Evolutionary conservation across 2,113 vertebrate species (phyloP).

Genomic region (Podocnemis expansa): DNA sequence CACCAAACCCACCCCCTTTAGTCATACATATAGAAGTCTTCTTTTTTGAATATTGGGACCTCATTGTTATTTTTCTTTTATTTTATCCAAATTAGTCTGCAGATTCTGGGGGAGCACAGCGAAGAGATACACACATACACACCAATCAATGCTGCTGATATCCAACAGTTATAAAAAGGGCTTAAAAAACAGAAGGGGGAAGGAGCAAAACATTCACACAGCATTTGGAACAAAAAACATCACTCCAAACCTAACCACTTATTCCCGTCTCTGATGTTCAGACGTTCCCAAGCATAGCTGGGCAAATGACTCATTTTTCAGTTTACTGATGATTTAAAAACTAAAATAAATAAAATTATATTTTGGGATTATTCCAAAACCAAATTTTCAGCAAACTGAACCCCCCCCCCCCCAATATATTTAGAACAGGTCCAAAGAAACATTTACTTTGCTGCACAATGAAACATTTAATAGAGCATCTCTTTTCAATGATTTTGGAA

Average conservation of each 20-base stretch:
- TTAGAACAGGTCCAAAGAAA: background rate
- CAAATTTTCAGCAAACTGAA: background rate
- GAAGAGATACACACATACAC: background rate
- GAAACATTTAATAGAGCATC: background rate
- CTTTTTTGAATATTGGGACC: background rate
- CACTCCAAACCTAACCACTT: too few species aligned
- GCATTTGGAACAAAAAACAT: background rate
- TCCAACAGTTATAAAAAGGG: background rate
- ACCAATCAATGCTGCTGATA: rapidly evolving
- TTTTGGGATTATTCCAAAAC: background rate
- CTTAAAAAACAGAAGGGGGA: background rate
- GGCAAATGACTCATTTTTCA: background rate
- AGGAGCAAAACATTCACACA: rapidly evolving
- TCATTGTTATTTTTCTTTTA: background rate
- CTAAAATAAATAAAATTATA: background rate
- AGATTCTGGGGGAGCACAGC: background rate
- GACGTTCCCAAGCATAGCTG: background rate
- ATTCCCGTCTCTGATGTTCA: background rate
- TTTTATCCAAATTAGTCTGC: background rate
- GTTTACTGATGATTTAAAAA: background rate
- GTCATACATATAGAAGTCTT: background rate
- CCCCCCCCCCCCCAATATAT: background rate
- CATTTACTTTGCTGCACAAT: background rate
- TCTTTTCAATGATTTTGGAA: background rate
- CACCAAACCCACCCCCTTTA: background rate